Evolutionary conservation across 2,113 vertebrate species (phyloP), one percentile per base, ranked within the genome.

Genomic region (Lamprotornis superbus): DNA sequence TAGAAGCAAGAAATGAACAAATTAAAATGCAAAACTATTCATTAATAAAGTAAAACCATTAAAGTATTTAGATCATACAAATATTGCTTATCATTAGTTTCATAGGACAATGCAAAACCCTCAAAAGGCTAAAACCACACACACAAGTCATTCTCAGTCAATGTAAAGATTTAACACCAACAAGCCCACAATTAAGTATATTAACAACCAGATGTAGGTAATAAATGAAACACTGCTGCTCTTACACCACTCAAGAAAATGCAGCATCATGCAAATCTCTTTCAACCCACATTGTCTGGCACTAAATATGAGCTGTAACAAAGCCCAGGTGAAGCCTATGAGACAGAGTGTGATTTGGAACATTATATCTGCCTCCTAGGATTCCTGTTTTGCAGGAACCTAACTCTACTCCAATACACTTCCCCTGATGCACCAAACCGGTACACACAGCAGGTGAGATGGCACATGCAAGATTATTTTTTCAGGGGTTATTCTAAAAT

Each of bases 401-500:
- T 44, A 60, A 35, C 40, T 6, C n/a, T 59, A 28, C 25, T 55
- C 35, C 15, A 68, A 11, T 0, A 19, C 8, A 8, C 33, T 56
- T 86, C 18, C 37, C 53, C 28, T 20, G 10, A 35, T 1, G 18
- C 37, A 52, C n/a, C n/a, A 24, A 30, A 56, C 60, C 79, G 74
- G 35, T 55, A 47, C 24, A 33, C 83, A 59, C 67, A 74, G 89
- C 83, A 94, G 89, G 87, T 82, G 57, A 87, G 35, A 75, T 6
- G 12, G n/a, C 47, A 94, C 91, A 82, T 12, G 56, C 42, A 84
- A 40, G n/a, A 33, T 64, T n/a, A 15, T 75, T 79, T 91, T 94
- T 94, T 59, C 76, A 84, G 22, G 21, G 15, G 56, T 90, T 95
- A 91, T 89, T 89, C 80, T 92, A 94, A 94, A 94, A 96, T 44